Evolutionary conservation across 2,888 invertebrate species (phyloP).

Genomic region (Enchytraeus crypticus): DNA sequence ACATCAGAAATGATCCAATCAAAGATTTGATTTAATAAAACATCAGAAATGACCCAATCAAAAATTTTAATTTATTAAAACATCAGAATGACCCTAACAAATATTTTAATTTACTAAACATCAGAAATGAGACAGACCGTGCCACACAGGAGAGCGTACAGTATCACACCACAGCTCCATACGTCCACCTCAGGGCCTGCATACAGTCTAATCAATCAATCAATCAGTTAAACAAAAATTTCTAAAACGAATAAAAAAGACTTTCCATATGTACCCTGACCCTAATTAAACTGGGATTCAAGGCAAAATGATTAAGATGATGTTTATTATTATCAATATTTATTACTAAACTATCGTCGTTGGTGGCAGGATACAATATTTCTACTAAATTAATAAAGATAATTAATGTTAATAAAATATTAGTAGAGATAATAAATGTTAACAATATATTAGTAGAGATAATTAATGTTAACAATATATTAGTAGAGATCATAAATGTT

Average conservation of each 20-base stretch:
- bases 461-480: neutral
- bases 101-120: neutral
- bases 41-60: neutral
- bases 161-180: conserved; percentile 96
- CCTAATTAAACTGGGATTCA: no score
- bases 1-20: neutral
- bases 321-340: no score
- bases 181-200: conserved; percentile 99
- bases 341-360: no score
- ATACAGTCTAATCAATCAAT: conserved; percentile 60
- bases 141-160: conserved; percentile 90
- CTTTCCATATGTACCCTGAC: no score
- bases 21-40: neutral
- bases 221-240: no score
- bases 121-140: conserved; percentile 52
- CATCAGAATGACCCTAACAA: no score
- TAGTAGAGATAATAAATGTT: neutral
- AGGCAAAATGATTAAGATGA: no score
- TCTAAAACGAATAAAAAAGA: no score
- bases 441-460: neutral
- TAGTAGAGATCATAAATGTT: neutral
- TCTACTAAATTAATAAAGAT: no score
- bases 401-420: no score
- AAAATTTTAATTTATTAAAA: neutral
- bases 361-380: no score